Base-by-base conservation (phyloP, 2,797 vertebrate genomes). In the Gallinago nigripennis region DNA sequence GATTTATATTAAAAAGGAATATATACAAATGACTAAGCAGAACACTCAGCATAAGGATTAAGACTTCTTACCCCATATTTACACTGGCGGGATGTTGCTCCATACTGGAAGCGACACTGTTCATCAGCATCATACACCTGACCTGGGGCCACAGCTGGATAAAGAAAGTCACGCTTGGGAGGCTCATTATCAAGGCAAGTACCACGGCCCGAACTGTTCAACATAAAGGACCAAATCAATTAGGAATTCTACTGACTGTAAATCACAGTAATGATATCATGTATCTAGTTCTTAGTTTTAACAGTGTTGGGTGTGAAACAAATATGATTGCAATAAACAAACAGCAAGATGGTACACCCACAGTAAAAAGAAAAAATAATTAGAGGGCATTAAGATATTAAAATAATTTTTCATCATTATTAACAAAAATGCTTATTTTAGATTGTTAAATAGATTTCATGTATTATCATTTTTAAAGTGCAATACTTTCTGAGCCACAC, bases 161-260 rank as follows among this genome's bases (percentile, higher is more conserved):
- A 99, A 98, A 99, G 98, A 98, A 99, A 99, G 98, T 99, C 99
- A 99, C 98, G 99, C 98, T 99, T 99, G 98, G 99, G 98, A 98
- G 99, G 99, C 98, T 99, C 99, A 98, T 99, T 99, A 99, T 99
- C 99, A 98, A 99, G 99, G 98, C 99, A 99, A 98, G 99, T 99
- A 98, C 99, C 99, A 98, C 99, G 99, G 98, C 99, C 99, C 98
- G 99, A 99, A 99, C 99, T 99, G 99, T 99, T 98, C 98, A 98
- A 99, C 98, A 99, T 97, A 98, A 98, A 98, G 97, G 96, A 98
- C 95, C 97, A 98, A 97, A 97, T 87, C 90, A 97, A 97, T 98
- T 97, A 98, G 97, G 97, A 95, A 95, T 91, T 95, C 94, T 97
- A 86, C 96, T 96, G 92, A 94, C 91, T 95, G 88, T 64, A 96